Evolutionary conservation across 2,888 invertebrate genomes (phyloP), one percentile per base, ranked within the genome.

Genomic region (Plebejus anna): DNA sequence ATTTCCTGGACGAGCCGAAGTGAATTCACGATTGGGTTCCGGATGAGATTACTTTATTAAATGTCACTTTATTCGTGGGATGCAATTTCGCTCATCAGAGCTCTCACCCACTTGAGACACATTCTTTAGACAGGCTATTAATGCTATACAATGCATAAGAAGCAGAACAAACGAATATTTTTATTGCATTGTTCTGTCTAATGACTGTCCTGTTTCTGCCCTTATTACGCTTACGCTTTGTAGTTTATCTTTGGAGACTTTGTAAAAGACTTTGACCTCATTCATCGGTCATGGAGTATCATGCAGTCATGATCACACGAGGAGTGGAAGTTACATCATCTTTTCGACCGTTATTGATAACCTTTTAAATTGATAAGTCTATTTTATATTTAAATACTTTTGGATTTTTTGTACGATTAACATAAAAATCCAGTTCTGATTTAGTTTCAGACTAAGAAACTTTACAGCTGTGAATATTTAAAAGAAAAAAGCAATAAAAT

Each of bases 21-120:
- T 79, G 75, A 81, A 81, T 80, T 82, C 77, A 79, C 80, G 42
- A 76, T 77, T 77, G 78, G 80, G 82, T 83, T 81, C 86, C 87
- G 89, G 89, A 90, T 85, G 85, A 78, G 80, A 85, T 85, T 87
- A 90, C 85, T 91, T 88, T 42, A 71, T 38, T 42, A 22, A 71
- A 55, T 16, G 47, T 73, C 72, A 72, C 42, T 72, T 55, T 55
- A 73, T 55, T 51, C 51, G 32, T 73, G 13, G 73, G 73, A 73
- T 73, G 73, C 73, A 55, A 73, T 55, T 73, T 73, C 16, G 73
- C 73, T 55, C 32, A 32, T 66, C 1, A 61, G 66, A 1, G 13
- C 16, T 55, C 55, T 32, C 9, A 32, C 36, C 1, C 32, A 32
- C 11, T 66, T 66, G 13, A 55, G 47, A 13, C 22, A 13, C 28